Base-by-base conservation (phyloP, 2,888 invertebrate species). In the Eugnorisma glareosa region DNA sequence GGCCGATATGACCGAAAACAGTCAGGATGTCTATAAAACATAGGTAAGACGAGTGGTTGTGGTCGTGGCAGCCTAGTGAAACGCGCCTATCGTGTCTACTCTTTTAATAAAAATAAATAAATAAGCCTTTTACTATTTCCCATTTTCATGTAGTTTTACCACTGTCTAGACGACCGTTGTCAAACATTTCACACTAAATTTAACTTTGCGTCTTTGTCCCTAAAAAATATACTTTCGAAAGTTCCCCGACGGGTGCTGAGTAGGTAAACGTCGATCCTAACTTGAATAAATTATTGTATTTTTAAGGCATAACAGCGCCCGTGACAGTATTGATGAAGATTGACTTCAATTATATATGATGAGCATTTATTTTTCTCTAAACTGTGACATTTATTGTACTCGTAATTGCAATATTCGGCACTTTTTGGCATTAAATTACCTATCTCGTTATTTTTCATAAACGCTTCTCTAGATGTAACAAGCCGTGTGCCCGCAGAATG, bases 151-250 rank as follows among this genome's bases (percentile, higher is more conserved):
- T 6, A 45, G 1, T 45, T 18, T 45, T 45, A 18, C 79, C 64
- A 24, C 40, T 71, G 40, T 28, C 5, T 67, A 35, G 37, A 43
- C 59, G 24, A 54, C 54, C 28, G 54, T 63, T 82, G 67, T 37
- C 28, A 35, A 76, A 63, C 1, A 71, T 82, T 81, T 82, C 43
- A 71, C 40, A 48, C 54, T 63, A 63, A 15, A 76, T 82, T 81
- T 48, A 67, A 48, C 43, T 54, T n/a, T 11, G 31, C 35, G n/a
- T 37, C n/a, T 43, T 21, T 78, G 45, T 15, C 15, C 5, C 8
- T 11, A 43, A 63, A 73, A 45, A 61, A 57, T 7, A 24, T 13
- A 24, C 5, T 8, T 31, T 64, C 18, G 11, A 48, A 57, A 45
- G 54, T 28, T 2, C 1, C 37, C 10, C 8, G 18, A 54, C 10